These are phyloP conservation scores for Vireo griseus DNA, from an alignment of 2,797 vertebrate genomes.

Conservation along the genomic window DNA sequence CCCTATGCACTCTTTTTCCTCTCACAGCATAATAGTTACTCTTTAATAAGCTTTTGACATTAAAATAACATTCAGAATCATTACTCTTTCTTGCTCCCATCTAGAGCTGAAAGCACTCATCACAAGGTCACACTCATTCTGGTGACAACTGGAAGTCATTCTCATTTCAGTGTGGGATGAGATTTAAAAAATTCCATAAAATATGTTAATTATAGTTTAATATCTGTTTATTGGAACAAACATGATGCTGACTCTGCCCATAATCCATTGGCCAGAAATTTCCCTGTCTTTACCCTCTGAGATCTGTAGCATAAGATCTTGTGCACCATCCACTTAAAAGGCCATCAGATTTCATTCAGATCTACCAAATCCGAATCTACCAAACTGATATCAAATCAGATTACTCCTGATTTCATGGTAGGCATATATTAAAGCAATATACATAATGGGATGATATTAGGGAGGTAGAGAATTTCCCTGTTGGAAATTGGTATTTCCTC, in stretches of 20 bases:
- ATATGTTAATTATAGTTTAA: background rate
- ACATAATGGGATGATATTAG: background rate
- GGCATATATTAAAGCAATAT: background rate
- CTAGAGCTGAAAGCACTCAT: background rate
- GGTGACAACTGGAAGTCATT: background rate
- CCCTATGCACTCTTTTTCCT: background rate
- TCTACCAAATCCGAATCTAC: background rate
- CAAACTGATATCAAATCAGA: background rate
- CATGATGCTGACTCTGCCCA: background rate
- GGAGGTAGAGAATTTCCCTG: background rate
- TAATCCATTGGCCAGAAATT: background rate
- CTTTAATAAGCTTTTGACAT: background rate
- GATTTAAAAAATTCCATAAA: background rate
- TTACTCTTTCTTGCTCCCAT: background rate
- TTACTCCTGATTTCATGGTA: background rate
- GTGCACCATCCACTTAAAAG: background rate
- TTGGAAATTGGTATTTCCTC: background rate
- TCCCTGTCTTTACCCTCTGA: background rate
- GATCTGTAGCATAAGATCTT: background rate
- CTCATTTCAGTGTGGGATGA: background rate
- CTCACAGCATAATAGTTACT: background rate
- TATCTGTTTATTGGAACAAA: background rate
- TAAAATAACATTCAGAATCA: background rate
- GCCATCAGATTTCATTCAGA: background rate
- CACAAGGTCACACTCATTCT: background rate